These are phyloP conservation scores for Archivesica marissinica DNA, from an alignment of 1,140 invertebrate species.

Conservation along the genomic window DNA sequence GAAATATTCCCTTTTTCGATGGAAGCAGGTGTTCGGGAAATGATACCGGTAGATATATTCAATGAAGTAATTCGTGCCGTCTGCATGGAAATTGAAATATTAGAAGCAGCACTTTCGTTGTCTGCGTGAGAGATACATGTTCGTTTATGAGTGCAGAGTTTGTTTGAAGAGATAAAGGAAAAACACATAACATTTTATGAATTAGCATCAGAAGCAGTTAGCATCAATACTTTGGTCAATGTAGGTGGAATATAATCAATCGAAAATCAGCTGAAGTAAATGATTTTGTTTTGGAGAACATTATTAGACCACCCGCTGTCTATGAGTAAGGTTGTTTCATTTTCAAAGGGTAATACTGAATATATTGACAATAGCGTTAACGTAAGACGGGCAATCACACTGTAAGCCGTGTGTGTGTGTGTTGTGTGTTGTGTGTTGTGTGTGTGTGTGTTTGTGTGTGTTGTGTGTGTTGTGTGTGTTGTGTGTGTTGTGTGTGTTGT, in stretches of 20 bases:
- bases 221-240: background rate
- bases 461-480: too few relatives aligned
- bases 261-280: conserved; percentile 7
- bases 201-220: conserved; percentile 4
- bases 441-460: too few relatives aligned
- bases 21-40: background rate
- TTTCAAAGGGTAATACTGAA: background rate
- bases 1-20: background rate
- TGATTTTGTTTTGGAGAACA: conserved; percentile 1
- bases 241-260: background rate
- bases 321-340: background rate
- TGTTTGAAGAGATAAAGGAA: background rate
- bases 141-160: background rate
- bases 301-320: background rate
- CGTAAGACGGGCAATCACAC: too few relatives aligned
- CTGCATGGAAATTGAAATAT: background rate
- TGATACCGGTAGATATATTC: background rate
- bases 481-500: too few relatives aligned
- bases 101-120: background rate
- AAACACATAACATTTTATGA: background rate
- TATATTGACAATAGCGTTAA: too few relatives aligned
- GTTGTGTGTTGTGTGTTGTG: too few relatives aligned
- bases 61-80: background rate
- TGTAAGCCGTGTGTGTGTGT: too few relatives aligned
- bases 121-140: background rate